phyloP scores from a whole-genome alignment of 2,888 invertebrate genomes.

The Azorinus chamasolen region DNA sequence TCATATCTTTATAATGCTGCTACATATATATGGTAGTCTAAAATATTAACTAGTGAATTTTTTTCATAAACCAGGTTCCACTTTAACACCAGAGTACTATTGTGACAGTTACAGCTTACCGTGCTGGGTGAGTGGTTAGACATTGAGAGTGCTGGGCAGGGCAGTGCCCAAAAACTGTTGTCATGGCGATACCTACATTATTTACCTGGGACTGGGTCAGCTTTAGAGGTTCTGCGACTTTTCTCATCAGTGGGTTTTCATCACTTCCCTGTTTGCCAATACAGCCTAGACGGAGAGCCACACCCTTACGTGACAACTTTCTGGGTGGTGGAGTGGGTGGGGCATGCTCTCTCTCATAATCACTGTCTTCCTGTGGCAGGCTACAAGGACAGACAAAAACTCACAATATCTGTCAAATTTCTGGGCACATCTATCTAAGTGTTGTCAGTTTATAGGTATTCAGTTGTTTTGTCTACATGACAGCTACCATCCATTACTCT shows the following conservation, averaged over 20 bases:
- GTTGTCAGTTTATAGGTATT: no score
- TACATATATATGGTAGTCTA: no score
- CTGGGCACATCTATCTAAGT: no score
- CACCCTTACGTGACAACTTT: conserved; percentile 83
- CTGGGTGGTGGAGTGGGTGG: conserved; percentile 87
- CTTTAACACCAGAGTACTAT: no score
- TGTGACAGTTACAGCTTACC: neutral
- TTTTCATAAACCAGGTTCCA: no score
- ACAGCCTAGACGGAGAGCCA: conserved; percentile 85
- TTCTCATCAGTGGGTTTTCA: conserved; percentile 87
- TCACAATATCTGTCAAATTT: no score
- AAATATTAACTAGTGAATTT: no score
- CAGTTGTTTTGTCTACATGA: no score
- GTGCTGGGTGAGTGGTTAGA: neutral
- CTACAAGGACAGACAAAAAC: no score
- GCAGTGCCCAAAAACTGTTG: neutral
- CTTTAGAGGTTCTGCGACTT: conserved; percentile 90
- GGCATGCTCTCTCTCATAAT: conserved; percentile 88
- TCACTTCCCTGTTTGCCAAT: conserved; percentile 86
- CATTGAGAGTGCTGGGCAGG: neutral
- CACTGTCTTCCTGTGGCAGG: conserved; percentile 86
- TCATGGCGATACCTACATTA: conserved; percentile 54
- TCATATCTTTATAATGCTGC: no score
- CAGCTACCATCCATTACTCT: no score
- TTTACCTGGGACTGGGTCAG: conserved; percentile 89